Conservation (phyloP, 1,140 invertebrate species). For the Drosophila sp. region DNA sequence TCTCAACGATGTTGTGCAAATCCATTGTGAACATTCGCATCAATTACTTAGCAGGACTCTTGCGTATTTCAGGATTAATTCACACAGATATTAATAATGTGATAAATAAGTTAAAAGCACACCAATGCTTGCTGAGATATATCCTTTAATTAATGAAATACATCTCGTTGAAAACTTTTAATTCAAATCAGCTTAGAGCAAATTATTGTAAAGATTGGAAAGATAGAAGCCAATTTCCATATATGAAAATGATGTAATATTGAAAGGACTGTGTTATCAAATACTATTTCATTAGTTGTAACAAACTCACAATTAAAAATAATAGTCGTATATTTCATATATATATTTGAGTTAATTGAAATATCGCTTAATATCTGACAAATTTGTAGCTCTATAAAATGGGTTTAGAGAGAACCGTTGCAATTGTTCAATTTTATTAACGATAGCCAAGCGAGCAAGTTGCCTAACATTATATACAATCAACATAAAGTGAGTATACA, state of each 20-base stretch:
- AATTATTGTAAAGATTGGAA: no score
- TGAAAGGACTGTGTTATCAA: no score
- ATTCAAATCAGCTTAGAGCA: no score
- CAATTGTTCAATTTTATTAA: constrained; percentile 22
- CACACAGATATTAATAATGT: constrained; percentile 11
- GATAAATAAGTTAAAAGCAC: constrained; percentile 9
- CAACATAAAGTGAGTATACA: constrained; percentile 8
- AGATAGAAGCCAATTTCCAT: no score
- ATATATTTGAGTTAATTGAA: no score
- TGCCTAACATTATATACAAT: constrained; percentile 26
- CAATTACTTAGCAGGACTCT: constrained; percentile 1
- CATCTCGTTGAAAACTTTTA: background rate
- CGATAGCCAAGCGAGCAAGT: constrained; percentile 10
- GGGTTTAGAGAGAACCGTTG: background rate
- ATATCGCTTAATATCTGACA: constrained; percentile 6
- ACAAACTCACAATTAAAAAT: no score
- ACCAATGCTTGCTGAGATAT: background rate
- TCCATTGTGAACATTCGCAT: constrained; percentile 8
- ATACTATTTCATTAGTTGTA: no score
- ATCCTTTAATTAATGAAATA: constrained; percentile 5
- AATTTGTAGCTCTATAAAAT: background rate
- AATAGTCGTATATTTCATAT: no score
- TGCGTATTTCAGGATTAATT: constrained; percentile 14
- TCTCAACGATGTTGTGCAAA: constrained; percentile 1
- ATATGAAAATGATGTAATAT: no score